A percentile compares a stretch with the other conserved stretches of the same genome.
phyloP scores from a whole-genome alignment of 1,140 invertebrate species.

The Drosophila tropicalis region DNA sequence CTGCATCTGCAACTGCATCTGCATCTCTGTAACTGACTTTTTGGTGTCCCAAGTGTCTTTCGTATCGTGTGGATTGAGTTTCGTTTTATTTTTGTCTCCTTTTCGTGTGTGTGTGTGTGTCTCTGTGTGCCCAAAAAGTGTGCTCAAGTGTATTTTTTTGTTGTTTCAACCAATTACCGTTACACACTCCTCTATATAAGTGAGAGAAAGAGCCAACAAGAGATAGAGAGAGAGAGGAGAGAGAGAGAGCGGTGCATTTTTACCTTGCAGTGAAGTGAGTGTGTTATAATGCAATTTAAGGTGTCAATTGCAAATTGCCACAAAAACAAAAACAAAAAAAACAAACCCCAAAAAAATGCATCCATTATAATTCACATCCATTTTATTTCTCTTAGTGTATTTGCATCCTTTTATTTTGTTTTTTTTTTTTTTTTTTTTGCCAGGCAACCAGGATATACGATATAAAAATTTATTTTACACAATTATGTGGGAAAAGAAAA shows the following conservation, averaged over 20 bases:
- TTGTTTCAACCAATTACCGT: slow-evolving; percentile 63
- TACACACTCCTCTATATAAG: slow-evolving; percentile 35
- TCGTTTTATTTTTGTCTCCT: slow-evolving; percentile 8
- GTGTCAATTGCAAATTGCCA: slow-evolving; percentile 9
- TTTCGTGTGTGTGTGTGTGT: slow-evolving; percentile 1
- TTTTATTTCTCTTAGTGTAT: background rate
- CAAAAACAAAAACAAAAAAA: background rate
- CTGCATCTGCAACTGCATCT: background rate
- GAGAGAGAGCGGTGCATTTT: slow-evolving; percentile 1
- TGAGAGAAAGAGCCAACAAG: slow-evolving; percentile 21
- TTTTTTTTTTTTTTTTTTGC: slow-evolving; percentile 17
- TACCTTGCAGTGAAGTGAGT: slow-evolving; percentile 70
- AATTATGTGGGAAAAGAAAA: background rate
- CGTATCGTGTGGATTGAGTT: slow-evolving; percentile 13
- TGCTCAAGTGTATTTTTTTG: slow-evolving; percentile 53
- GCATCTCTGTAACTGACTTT: background rate
- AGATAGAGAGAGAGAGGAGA: slow-evolving; percentile 8
- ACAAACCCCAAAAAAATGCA: background rate
- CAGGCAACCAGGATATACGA: slow-evolving; percentile 18
- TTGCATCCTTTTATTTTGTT: background rate
- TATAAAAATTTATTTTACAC: background rate
- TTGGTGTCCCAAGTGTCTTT: slow-evolving; percentile 5
- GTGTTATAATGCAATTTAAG: slow-evolving; percentile 30
- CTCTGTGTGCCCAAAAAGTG: slow-evolving; percentile 39
- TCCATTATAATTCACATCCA: background rate